phyloP scores from a whole-genome alignment of 2,113 vertebrate species.

The Rattus rattus region DNA sequence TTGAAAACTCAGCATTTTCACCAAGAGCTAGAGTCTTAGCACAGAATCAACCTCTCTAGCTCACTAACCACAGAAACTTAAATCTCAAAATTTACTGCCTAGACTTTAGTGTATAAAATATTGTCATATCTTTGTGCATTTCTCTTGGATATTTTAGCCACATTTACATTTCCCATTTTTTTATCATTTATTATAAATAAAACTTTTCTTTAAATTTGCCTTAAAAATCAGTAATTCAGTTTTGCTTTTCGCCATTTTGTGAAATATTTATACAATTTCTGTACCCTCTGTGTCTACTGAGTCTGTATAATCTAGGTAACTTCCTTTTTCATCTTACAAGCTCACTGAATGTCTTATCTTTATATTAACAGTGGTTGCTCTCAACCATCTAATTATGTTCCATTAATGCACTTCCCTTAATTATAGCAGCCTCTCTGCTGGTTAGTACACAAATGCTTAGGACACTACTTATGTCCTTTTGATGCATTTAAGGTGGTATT shows the following conservation, averaged over 20 bases:
- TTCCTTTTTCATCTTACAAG: neutral
- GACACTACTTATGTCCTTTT: neutral
- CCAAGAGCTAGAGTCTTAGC: neutral
- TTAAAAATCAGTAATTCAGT: neutral
- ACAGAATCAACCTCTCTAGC: neutral
- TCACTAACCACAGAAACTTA: neutral
- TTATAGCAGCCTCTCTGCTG: neutral
- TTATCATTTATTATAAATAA: neutral
- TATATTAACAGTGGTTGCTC: neutral
- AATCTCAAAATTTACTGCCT: neutral
- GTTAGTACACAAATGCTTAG: neutral
- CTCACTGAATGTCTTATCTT: neutral
- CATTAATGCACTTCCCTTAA: neutral
- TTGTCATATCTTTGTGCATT: neutral
- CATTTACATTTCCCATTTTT: neutral
- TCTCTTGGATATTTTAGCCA: neutral
- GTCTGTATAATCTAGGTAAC: neutral
- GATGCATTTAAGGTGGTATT: neutral
- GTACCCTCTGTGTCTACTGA: neutral
- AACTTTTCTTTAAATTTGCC: neutral
- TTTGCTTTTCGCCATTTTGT: neutral
- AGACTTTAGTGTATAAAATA: neutral
- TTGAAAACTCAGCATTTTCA: neutral
- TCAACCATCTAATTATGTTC: slow-evolving; percentile 37
- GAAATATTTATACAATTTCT: neutral